A percentile compares a stretch with the other conserved stretches of the same genome.
These are phyloP conservation scores for Nemurella pictetii DNA, from an alignment of 2,888 invertebrate species.

Conservation along the genomic window DNA sequence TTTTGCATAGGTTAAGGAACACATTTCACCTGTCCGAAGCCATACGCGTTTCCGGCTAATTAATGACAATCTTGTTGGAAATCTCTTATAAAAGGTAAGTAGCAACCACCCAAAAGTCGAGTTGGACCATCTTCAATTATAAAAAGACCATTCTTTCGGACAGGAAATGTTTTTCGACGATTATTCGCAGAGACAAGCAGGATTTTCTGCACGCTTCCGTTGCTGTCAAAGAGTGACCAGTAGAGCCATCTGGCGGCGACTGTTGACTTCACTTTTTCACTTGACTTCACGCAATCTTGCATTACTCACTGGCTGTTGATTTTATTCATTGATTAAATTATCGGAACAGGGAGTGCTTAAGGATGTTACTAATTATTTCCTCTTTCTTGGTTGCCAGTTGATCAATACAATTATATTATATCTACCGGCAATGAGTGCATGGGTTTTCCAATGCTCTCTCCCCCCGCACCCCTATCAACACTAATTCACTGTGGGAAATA, in stretches of 20 bases:
- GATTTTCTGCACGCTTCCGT: no score
- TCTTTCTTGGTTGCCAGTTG: no score
- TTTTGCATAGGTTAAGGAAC: slow-evolving; percentile 17
- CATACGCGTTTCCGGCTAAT: background rate
- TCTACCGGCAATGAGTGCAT: no score
- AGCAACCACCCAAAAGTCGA: background rate
- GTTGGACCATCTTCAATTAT: slow-evolving; percentile 15
- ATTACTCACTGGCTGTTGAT: no score
- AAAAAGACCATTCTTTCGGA: background rate
- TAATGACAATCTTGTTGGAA: slow-evolving; percentile 4
- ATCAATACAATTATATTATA: no score
- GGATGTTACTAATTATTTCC: no score
- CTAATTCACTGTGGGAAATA: no score
- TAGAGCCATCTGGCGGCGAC: background rate
- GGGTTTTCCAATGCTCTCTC: no score
- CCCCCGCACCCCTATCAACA: no score
- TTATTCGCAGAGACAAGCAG: slow-evolving; percentile 5
- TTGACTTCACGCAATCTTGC: no score
- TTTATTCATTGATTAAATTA: no score
- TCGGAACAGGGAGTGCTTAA: no score
- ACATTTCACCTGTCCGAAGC: slow-evolving; percentile 1
- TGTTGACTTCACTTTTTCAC: background rate
- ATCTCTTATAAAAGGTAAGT: background rate
- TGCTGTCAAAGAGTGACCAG: background rate
- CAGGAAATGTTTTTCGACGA: slow-evolving; percentile 1